Evolutionary conservation across 1,140 invertebrate genomes (phyloP).

Genomic region (Microplitis mediator): DNA sequence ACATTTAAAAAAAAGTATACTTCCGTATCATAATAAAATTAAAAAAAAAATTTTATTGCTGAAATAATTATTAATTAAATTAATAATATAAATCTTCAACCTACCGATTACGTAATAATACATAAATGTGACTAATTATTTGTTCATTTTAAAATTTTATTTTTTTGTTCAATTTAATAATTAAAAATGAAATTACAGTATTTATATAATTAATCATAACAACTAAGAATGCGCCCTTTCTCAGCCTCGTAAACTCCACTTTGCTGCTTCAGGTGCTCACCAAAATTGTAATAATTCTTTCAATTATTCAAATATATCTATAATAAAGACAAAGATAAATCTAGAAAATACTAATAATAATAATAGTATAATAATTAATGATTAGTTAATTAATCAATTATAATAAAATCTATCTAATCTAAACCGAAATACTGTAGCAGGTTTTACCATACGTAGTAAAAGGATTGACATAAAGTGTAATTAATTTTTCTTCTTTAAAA

Average conservation of each 20-base stretch:
- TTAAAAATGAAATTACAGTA: not conserved
- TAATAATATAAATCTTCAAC: not conserved
- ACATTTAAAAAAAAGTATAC: too few species aligned
- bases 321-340: conserved; percentile 23
- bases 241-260: conserved; percentile 27
- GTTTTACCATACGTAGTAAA: conserved; percentile 53
- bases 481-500: conserved; percentile 38
- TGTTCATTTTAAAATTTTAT: not conserved
- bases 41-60: too few species aligned
- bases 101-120: not conserved
- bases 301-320: not conserved
- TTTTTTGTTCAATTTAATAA: not conserved
- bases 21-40: too few species aligned
- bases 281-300: conserved; percentile 14
- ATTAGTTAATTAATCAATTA: conserved; percentile 25
- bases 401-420: conserved; percentile 52
- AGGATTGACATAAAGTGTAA: conserved; percentile 51
- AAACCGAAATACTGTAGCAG: conserved; percentile 62
- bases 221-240: conserved; percentile 12
- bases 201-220: conserved; percentile 24
- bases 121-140: not conserved
- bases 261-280: conserved; percentile 29
- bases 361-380: conserved; percentile 2
- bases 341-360: conserved; percentile 30
- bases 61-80: too few species aligned